Percentiles rank a stretch among this genome's conserved stretches.
Conservation (phyloP, 1,140 invertebrate species). For the Caenorhabditis inopinata region DNA sequence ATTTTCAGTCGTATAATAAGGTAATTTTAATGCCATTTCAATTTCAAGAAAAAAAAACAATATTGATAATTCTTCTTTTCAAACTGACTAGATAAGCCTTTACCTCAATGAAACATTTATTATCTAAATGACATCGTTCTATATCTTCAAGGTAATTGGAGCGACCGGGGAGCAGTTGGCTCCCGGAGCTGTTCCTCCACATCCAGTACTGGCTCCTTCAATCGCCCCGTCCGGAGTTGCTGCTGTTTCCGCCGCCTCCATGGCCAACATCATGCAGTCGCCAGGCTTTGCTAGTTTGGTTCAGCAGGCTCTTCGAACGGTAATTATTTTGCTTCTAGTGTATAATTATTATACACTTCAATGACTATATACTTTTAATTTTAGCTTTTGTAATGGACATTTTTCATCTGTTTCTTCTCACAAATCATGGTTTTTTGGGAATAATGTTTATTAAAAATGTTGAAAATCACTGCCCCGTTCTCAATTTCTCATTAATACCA, state of each 20-base stretch:
- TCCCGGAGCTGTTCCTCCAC: conserved; percentile 42
- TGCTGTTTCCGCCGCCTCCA: background rate
- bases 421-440: background rate
- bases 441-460: no score
- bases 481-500: no score
- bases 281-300: background rate
- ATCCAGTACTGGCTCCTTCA: conserved; percentile 36
- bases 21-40: background rate
- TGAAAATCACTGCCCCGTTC: no score
- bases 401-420: no score
- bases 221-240: background rate
- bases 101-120: no score
- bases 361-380: no score
- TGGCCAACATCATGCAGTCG: background rate
- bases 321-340: no score
- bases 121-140: background rate
- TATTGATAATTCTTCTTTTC: background rate
- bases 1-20: conserved; percentile 14
- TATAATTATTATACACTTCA: no score
- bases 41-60: background rate
- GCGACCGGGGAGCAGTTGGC: conserved; percentile 42
- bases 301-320: background rate
- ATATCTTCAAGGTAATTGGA: conserved; percentile 35
- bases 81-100: background rate
- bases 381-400: no score